Base-by-base conservation (phyloP, 2,797 vertebrate species). In the Sarcoramphus papa region DNA sequence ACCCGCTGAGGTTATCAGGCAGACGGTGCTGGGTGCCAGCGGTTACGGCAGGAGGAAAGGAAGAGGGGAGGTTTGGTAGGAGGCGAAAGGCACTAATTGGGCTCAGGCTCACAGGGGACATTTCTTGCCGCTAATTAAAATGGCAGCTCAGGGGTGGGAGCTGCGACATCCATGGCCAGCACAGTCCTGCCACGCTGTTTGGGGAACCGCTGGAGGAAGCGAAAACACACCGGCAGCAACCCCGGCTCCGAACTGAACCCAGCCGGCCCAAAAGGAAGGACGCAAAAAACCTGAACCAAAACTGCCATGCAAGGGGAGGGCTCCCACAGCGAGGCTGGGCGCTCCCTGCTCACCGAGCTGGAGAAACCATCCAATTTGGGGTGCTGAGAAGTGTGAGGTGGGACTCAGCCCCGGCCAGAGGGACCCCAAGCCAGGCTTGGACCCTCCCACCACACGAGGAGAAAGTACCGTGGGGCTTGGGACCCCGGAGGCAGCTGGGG, bases 141-240 rank as follows among this genome's bases (percentile, higher is more conserved):
- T 1, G 1, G 41, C 48, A 90, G 68, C 47, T 63, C 41, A 37
- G 69, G 8, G 22, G 25, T 70, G 53, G 54, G 40, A 92, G 81
- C 63, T 59, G 47, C 2, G 5, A 54, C 9, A 12, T 22, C 43
- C 24, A 11, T 12, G 65, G 27, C 65, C 50, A 51, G 65, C 59
- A 50, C 0, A 0, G 63, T 82, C 47, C 48, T 35, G 12, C 43
- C 54, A 51, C 1, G 0, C 56, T 75, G 14, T 85, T 28, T 47
- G 28, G 60, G 23, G 56, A 88, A 75, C 73, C 1, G 7, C 45
- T 37, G 33, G 57, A 84, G 65, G 78, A 96, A 87, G 33, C 3
- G 4, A 91, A 88, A 90, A 48, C 24, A 60, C 2, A 0, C 30
- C 1, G 0, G 56, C 21, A 57, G 59, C 5, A 28, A 88, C 47